These are phyloP conservation scores for Spea hammondii DNA, from an alignment of 2,797 vertebrate species.

Conservation along the genomic window DNA sequence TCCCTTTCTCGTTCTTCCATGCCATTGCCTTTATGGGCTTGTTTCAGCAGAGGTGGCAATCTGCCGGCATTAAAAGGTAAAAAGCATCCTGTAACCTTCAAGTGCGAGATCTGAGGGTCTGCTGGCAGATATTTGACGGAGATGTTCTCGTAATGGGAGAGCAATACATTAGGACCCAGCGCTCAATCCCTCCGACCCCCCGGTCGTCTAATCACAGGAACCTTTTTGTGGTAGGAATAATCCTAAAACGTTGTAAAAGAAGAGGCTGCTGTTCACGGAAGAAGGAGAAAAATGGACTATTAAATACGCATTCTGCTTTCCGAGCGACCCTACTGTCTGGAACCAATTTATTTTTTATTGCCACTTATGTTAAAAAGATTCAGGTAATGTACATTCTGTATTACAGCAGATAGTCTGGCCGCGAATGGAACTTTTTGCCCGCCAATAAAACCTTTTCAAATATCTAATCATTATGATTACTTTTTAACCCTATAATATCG, in stretches of 20 bases:
- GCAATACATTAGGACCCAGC: not conserved
- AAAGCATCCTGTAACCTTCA: not conserved
- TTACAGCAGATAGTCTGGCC: conserved; percentile 28
- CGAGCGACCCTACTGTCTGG: conserved; percentile 43
- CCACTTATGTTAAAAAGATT: conserved; percentile 54
- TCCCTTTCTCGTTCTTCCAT: not conserved
- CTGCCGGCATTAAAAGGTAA: not conserved
- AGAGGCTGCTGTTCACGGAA: conserved; percentile 35
- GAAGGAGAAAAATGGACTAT: conserved; percentile 41
- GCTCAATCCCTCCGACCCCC: conserved; percentile 2
- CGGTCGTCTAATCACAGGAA: conserved; percentile 20
- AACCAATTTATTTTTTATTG: conserved; percentile 53
- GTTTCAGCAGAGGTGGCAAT: not conserved
- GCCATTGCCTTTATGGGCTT: not conserved
- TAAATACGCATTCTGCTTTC: conserved; percentile 49
- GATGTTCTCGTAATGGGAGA: not conserved
- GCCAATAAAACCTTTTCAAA: conserved; percentile 12
- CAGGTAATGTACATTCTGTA: conserved; percentile 49
- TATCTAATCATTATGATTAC: conserved; percentile 19
- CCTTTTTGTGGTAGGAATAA: conserved; percentile 29
- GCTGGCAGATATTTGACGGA: not conserved
- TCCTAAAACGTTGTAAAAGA: conserved; percentile 21
- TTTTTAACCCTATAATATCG: conserved; percentile 13
- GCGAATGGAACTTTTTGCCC: not conserved
- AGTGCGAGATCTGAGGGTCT: not conserved